Conservation (phyloP, 2,888 invertebrate species). For the Stenodema calcarata region DNA sequence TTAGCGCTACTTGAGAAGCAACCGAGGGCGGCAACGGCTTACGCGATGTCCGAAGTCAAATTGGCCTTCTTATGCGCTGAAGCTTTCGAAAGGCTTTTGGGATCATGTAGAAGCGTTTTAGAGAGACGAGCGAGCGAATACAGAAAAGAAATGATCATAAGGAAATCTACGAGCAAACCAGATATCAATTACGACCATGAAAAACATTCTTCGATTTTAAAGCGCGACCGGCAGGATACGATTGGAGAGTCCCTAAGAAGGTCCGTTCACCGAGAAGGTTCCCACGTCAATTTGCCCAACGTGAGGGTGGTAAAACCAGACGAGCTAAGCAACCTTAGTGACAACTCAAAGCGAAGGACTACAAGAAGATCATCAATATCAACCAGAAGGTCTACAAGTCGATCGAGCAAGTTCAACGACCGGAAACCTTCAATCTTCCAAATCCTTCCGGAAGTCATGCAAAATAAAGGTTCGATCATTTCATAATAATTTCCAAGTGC, state of each 20-base stretch:
- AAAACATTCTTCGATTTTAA: neutral
- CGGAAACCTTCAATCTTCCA: conserved; percentile 30
- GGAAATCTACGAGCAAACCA: neutral
- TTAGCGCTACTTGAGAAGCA: conserved; percentile 95
- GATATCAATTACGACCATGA: neutral
- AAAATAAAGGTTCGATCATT: neutral
- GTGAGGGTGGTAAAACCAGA: neutral
- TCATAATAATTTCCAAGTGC: too few species aligned
- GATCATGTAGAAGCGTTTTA: conserved; percentile 48
- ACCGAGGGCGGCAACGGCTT: conserved; percentile 91
- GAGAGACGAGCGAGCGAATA: conserved; percentile 1
- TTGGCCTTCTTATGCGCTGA: conserved; percentile 70
- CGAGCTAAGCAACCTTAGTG: neutral
- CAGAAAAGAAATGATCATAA: neutral
- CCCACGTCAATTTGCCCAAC: neutral
- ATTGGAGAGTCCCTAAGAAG: neutral
- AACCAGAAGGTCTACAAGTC: neutral
- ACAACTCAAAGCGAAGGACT: neutral
- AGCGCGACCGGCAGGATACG: neutral
- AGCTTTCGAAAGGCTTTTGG: conserved; percentile 52
- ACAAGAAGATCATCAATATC: neutral
- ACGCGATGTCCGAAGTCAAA: conserved; percentile 83
- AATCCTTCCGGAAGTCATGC: conserved; percentile 11
- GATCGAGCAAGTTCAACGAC: conserved; percentile 8
- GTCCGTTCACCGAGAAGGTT: neutral